Base-by-base conservation (phyloP, 2,888 invertebrate genomes). In the Sarcophaga variegata region DNA sequence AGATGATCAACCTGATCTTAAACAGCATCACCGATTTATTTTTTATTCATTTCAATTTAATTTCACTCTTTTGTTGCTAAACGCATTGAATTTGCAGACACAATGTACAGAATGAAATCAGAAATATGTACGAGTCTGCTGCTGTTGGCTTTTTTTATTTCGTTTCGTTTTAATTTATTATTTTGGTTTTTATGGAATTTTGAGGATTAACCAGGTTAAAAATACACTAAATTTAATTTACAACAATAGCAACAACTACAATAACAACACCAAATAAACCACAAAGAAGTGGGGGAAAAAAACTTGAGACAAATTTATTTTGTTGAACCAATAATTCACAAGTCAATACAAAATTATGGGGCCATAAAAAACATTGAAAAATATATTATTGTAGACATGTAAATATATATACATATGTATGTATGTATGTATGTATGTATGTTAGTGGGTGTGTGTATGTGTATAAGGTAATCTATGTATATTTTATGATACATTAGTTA, bases 281-380 rank as follows among this genome's bases (percentile, higher is more conserved):
- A 63, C 45, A 60, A 74, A 71, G 78, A 63, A 60, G 25, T 70
- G 14, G 59, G 70, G 70, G 37, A 14, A 69, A 76, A 84, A 62
- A 78, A 25, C 63, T 78, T 81, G 49, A 76, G 81, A 79, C 84
- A 87, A 82, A 84, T 87, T 87, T 84, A 87, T 87, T 82, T 82
- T 79, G 47, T 27, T 72, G 27, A 79, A 63, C 79, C 81, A 87
- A 87, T 82, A 82, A 81, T 81, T 86, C 83, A 81, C 59, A 74
- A 84, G 75, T 84, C 81, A 80, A 82, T 87, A 60, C 63, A 79
- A 79, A 87, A 72, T 84, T 82, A 87, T 87, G 78, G 25, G 64
- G 66, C 76, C 47, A 66, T 59, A 66, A 49, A 71, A 27, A 47
- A 69, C n/a, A 69, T 47, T 59, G 59, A 20, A 54, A 54, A 54